Base-by-base conservation (phyloP, 2,797 vertebrate genomes). In the Lutjanus argentimaculatus region DNA sequence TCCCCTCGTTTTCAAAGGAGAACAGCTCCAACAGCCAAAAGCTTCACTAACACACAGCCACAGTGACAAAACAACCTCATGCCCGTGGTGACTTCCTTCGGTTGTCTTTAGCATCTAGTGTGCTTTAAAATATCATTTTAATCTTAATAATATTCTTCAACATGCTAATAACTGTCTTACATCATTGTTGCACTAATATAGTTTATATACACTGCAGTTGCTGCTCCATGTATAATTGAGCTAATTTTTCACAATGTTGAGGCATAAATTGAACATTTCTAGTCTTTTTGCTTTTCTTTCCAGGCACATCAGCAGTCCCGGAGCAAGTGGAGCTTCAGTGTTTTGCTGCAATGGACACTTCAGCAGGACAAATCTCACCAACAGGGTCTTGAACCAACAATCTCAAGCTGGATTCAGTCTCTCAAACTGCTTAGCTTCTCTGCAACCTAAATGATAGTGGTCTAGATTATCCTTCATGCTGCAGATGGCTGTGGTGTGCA, bases 1-100 rank as follows among this genome's bases (percentile, higher is more conserved):
- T 87, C 73, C 71, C 73, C 80, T 86, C 43, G 10, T 88, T 93
- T 94, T 92, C 90, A 93, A 93, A 93, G 88, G 80, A 92, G 89
- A 87, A 78, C 72, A 84, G 82, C 88, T 94, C 85, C 69, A 21
- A 67, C 72, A 88, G 84, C 84, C 69, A 42, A 80, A 67, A 58
- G 83, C 79, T 83, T 77, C 77, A 30, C 83, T 36, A 66, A 85
- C 75, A 77, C 75, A 80, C 86, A 86, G 42, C 55, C 66, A 43
- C 72, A 52, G 85, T 51, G 77, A 81, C 82, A 64, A 83, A 88
- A 88, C 85, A 89, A 67, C 70, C 57, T 69, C 25, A 14, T 30
- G 77, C 82, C 80, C 70, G 75, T 62, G 65, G 69, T 87, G 79
- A 52, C 76, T 82, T 86, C 77, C 83, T 86, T 77, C 70, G 25